Percentiles rank a stretch among this genome's conserved stretches.
Conservation (phyloP, 2,797 vertebrate species). For the Cyclopterus lumpus region DNA sequence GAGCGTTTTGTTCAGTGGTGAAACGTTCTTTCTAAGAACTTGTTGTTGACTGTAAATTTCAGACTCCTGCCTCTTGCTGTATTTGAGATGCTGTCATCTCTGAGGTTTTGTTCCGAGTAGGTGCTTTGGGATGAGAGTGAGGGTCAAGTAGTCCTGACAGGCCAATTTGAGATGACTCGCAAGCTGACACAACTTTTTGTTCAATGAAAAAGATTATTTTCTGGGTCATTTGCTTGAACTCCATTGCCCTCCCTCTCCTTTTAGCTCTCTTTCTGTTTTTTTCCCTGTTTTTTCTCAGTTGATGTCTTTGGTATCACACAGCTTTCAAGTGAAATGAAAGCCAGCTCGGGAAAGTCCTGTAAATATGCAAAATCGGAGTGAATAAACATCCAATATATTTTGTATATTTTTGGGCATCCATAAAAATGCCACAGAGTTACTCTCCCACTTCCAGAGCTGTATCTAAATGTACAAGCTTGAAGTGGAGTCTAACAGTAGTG, state of each 20-base stretch:
- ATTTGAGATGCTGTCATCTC: slow-evolving; percentile 44
- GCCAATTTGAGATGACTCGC: slow-evolving; percentile 55
- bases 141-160: slow-evolving; percentile 62
- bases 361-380: slow-evolving; percentile 27
- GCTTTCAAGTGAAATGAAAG: slow-evolving; percentile 32
- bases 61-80: slow-evolving; percentile 41
- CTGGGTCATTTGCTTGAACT: slow-evolving; percentile 64
- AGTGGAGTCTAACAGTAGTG: slow-evolving; percentile 23
- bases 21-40: slow-evolving; percentile 7
- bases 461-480: slow-evolving; percentile 1
- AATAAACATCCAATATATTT: slow-evolving; percentile 22
- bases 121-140: slow-evolving; percentile 52
- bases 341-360: slow-evolving; percentile 26
- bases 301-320: slow-evolving; percentile 41
- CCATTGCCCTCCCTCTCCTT: slow-evolving; percentile 27
- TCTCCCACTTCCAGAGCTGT: slow-evolving; percentile 13
- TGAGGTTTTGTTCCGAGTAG: slow-evolving; percentile 54
- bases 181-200: slow-evolving; percentile 61
- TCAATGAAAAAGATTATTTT: slow-evolving; percentile 57
- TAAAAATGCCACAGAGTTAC: neutral
- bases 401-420: slow-evolving; percentile 12
- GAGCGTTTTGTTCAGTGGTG: slow-evolving; percentile 39
- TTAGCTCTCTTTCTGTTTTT: slow-evolving; percentile 11
- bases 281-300: slow-evolving; percentile 14
- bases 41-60: slow-evolving; percentile 44